These are phyloP conservation scores for Metellina segmentata DNA, from an alignment of 2,888 invertebrate species.

Conservation along the genomic window DNA sequence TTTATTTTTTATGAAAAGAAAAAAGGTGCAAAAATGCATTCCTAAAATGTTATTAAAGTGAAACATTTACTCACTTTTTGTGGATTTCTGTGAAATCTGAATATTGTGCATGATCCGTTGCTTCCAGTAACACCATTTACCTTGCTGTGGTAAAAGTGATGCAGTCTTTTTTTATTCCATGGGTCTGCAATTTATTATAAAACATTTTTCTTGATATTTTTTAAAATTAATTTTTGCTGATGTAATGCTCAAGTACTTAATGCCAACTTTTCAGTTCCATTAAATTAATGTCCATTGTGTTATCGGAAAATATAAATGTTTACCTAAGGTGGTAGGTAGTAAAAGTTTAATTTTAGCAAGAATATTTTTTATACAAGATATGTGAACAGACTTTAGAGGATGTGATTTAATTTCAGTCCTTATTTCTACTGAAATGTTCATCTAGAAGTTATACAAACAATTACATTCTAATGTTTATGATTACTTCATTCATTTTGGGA, in stretches of 20 bases:
- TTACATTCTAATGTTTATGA: too few relatives aligned
- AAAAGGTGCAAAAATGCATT: not conserved
- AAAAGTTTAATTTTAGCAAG: not conserved
- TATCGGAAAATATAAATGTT: not conserved
- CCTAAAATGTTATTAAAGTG: not conserved
- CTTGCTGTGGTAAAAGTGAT: not conserved
- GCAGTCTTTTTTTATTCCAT: not conserved
- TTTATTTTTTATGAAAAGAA: not conserved
- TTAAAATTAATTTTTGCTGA: not conserved
- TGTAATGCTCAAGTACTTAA: not conserved
- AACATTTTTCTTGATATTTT: not conserved
- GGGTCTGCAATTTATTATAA: not conserved
- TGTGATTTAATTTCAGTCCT: too few relatives aligned
- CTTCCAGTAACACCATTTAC: not conserved
- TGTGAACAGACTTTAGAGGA: not conserved
- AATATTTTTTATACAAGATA: not conserved
- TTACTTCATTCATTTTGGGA: too few relatives aligned
- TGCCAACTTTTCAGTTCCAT: not conserved
- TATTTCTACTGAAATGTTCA: too few relatives aligned
- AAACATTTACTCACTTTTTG: not conserved
- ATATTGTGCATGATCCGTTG: not conserved
- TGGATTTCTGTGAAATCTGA: not conserved
- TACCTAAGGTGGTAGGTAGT: not conserved
- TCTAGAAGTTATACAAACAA: too few relatives aligned
- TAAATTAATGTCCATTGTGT: not conserved